Base-by-base conservation (phyloP, 2,797 vertebrate genomes). In the Heteromormyrus szaboi region DNA sequence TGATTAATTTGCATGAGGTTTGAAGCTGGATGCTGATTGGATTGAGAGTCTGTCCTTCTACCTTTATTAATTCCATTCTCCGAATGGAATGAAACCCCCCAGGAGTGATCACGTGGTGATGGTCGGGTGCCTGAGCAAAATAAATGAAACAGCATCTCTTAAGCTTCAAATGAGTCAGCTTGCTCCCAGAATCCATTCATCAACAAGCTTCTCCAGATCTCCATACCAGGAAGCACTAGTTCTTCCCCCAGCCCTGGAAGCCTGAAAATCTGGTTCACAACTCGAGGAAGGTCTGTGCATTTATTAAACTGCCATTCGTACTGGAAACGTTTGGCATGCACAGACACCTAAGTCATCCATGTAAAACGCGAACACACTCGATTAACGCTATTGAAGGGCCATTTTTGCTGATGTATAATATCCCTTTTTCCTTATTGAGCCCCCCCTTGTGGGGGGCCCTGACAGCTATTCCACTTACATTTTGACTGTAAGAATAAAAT, bases 1-100 rank as follows among this genome's bases (percentile, higher is more conserved):
- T 94, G 92, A 95, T 94, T 95, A 94, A 96, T 94, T 94, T 96
- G 96, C 95, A 96, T 96, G 95, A 94, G 90, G 91, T 92, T 76
- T 91, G 91, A 90, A 91, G 89, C 92, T 94, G 93, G 92, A 94
- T 94, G 94, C 94, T 91, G 91, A 90, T 90, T 94, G 92, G 91
- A 90, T 90, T 94, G 92, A 86, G 91, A 94, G 94, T 94, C 83
- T 9, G 53, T 79, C 83, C 68, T 87, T 85, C 89, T 83, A 50
- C 62, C 87, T 91, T 88, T 90, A 91, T 93, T 93, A 90, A 88
- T 86, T 94, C 93, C 91, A 92, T 90, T 90, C 91, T 89, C 90
- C 92, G 90, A 95, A 93, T 93, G 93, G 93, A 95, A 94, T 93
- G 92, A 92, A 91, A 51, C 65, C 54, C 68, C 65, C 65, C 87